Base-by-base conservation (phyloP, 1,140 invertebrate genomes). In the Lordiphosa clarofinis region DNA sequence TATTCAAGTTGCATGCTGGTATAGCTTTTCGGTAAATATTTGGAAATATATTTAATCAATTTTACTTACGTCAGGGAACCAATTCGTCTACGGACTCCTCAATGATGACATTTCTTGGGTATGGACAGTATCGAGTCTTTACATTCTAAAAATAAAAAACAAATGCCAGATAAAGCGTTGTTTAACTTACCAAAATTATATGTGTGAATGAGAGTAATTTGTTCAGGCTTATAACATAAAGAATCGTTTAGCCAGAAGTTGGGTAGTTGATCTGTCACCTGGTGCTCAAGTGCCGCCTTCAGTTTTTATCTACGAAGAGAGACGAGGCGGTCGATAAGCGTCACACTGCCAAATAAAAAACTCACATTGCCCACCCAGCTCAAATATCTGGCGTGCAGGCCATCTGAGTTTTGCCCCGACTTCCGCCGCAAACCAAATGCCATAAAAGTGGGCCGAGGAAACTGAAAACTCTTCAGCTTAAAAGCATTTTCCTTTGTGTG, bases 71-170 rank as follows among this genome's bases (percentile, higher is more conserved):
- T 87, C 75, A 87, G 88, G 86, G 75, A 89, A 89, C 82, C 88
- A 78, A 89, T 68, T 89, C 88, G 88, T 91, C 90, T 38, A 89
- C 79, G 46, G 90, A 91, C 63, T 90, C 90, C 73, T 91, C 90
- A 42, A 90, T 91, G 73, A 61, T 93, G 90, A 90, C 92, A 92
- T 87, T 92, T 92, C 87, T 93, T 93, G 43, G 92, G 92, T 73
- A 93, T 89, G 7, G 93, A 91, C 47, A 93, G 86, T 66, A 93
- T 87, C 10, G 92, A 93, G 69, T 93, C 92, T 59, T 90, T 90
- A 92, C 93, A 93, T 92, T 92, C 92, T 87, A 69, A 59, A 86
- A 56, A 53, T 48, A 63, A 57, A 59, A n/a, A 35, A 42, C 38
- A 42, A 48, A 37, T 60, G 56, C 43, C 38, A 61, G 40, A n/a